phyloP scores from a whole-genome alignment of 2,888 invertebrate genomes.

The Chamaedrilus cognettii region DNA sequence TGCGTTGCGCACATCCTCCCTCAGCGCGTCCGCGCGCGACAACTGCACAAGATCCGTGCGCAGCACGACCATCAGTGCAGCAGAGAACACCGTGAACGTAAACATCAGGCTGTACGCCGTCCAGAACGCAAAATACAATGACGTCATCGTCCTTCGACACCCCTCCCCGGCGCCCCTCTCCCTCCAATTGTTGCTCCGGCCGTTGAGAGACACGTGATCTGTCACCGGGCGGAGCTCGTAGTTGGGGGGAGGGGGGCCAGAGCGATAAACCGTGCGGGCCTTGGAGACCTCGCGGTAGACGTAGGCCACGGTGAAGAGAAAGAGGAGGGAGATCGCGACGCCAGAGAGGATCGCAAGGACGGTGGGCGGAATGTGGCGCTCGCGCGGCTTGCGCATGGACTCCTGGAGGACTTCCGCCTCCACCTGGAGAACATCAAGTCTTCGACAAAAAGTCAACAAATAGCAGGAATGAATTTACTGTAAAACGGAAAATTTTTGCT shows the following conservation, averaged over 20 bases:
- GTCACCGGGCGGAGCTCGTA: background rate
- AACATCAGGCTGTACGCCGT: slow-evolving; percentile 29
- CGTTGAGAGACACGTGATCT: no score
- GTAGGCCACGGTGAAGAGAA: slow-evolving; percentile 30
- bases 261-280: slow-evolving; percentile 6
- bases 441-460: no score
- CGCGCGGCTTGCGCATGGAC: slow-evolving; percentile 1
- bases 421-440: no score
- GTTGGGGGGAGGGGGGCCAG: background rate
- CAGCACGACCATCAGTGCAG: slow-evolving; percentile 40
- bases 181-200: slow-evolving; percentile 18
- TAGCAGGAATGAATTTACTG: no score
- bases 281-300: slow-evolving; percentile 32
- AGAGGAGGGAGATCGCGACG: slow-evolving; percentile 16
- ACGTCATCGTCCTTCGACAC: background rate
- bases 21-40: background rate
- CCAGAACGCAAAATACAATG: slow-evolving; percentile 27
- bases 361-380: slow-evolving; percentile 7
- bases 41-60: slow-evolving; percentile 17
- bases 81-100: slow-evolving; percentile 35
- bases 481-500: no score
- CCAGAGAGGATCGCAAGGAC: slow-evolving; percentile 28
- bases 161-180: background rate
- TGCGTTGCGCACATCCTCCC: slow-evolving; percentile 6
- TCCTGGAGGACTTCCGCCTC: background rate